These are phyloP conservation scores for Heliangelus exortis DNA, from an alignment of 2,797 vertebrate genomes.

Conservation along the genomic window DNA sequence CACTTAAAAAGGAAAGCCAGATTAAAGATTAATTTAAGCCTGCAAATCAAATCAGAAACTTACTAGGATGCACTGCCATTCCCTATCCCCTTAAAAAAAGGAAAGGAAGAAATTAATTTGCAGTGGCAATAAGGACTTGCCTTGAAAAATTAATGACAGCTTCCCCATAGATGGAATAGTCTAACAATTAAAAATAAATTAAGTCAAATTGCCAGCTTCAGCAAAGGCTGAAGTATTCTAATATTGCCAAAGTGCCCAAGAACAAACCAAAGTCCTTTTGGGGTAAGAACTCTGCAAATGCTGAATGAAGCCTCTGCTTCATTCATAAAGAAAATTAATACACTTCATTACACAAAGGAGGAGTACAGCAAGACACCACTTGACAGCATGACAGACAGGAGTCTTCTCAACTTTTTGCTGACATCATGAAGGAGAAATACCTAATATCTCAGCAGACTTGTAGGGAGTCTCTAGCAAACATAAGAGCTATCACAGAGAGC, in stretches of 20 bases:
- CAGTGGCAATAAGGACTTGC: not conserved
- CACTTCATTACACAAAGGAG: not conserved
- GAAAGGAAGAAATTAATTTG: not conserved
- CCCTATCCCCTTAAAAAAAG: not conserved
- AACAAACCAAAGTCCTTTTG: not conserved
- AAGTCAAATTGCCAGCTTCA: not conserved
- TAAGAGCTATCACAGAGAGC: not conserved
- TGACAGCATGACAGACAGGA: not conserved
- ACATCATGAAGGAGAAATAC: not conserved
- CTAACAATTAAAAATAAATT: not conserved
- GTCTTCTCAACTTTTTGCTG: not conserved
- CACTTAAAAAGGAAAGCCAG: not conserved
- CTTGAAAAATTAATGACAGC: not conserved
- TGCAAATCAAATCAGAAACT: not conserved
- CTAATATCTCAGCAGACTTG: not conserved
- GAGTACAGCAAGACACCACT: not conserved
- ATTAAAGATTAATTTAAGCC: not conserved
- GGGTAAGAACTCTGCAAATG: not conserved
- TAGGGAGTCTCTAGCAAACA: not conserved
- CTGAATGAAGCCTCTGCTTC: not conserved
- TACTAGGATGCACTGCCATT: not conserved
- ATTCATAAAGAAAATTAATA: constrained; percentile 27
- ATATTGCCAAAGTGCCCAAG: not conserved
- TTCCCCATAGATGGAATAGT: not conserved
- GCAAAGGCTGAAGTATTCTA: not conserved